Percentiles rank a stretch among this genome's conserved stretches.
Evolutionary conservation across 2,113 vertebrate genomes (phyloP).

Genomic region (Upupa epops): DNA sequence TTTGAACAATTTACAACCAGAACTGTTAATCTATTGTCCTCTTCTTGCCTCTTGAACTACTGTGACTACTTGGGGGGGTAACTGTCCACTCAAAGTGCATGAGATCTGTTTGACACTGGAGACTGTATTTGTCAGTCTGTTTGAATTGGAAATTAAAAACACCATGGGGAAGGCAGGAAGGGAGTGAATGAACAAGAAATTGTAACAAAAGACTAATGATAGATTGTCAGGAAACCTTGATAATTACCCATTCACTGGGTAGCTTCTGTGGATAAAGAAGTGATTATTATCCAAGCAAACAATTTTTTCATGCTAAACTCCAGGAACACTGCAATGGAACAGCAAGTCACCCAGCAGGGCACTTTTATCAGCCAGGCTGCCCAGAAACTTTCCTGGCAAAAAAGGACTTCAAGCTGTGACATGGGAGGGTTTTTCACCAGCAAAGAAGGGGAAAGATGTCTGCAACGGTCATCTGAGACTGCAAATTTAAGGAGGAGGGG

Average conservation of each 20-base stretch:
- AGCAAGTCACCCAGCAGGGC: conserved; percentile 40
- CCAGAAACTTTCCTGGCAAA: not conserved
- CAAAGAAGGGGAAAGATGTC: not conserved
- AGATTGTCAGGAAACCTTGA: conserved; percentile 42
- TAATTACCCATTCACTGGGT: conserved; percentile 34
- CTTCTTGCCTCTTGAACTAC: not conserved
- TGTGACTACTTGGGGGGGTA: not conserved
- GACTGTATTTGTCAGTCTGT: not conserved
- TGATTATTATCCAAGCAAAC: conserved; percentile 30
- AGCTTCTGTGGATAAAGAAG: conserved; percentile 51
- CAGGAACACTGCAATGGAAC: conserved; percentile 15
- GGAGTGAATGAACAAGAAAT: conserved; percentile 4
- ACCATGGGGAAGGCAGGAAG: conserved; percentile 24
- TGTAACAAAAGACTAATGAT: not conserved
- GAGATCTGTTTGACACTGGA: not conserved
- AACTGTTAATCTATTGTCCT: not conserved
- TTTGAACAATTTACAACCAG: not conserved
- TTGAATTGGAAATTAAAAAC: not conserved
- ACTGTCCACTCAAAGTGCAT: not conserved
- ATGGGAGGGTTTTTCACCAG: conserved; percentile 42
- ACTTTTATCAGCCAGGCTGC: not conserved
- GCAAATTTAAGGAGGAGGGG: not conserved
- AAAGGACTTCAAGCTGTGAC: not conserved
- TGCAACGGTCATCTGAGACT: conserved; percentile 8
- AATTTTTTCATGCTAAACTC: conserved; percentile 29